These are phyloP conservation scores for Pemphigus obesinymphae DNA, from an alignment of 1,140 invertebrate genomes.

Conservation along the genomic window DNA sequence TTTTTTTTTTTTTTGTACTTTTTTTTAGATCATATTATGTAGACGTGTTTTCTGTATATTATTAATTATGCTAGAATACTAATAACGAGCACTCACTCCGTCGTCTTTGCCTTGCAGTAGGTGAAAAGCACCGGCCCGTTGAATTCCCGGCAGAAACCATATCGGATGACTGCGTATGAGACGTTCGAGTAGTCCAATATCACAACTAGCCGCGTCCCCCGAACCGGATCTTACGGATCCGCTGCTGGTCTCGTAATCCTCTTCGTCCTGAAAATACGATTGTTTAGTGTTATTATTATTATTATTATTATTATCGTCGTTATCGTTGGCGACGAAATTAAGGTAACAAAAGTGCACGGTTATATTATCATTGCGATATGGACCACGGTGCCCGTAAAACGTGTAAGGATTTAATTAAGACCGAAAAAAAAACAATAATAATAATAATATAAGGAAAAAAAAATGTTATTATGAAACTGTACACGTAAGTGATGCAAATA, in stretches of 20 bases:
- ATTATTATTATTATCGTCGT: neutral
- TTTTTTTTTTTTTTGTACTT: too few relatives aligned
- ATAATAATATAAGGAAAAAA: neutral
- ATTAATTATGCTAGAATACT: too few relatives aligned
- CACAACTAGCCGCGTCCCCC: slow-evolving; percentile 54
- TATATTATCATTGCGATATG: neutral
- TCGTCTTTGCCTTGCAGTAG: slow-evolving; percentile 87
- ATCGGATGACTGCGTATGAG: slow-evolving; percentile 87
- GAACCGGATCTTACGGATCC: slow-evolving; percentile 57
- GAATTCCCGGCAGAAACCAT: slow-evolving; percentile 92
- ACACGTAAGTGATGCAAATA: slow-evolving; percentile 22
- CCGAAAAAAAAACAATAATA: neutral
- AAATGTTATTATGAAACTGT: neutral
- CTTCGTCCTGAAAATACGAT: neutral
- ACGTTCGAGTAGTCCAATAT: slow-evolving; percentile 78
- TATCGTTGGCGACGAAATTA: neutral
- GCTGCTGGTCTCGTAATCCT: slow-evolving; percentile 43
- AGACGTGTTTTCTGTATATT: too few relatives aligned
- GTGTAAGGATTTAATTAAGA: neutral
- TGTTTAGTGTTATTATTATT: neutral
- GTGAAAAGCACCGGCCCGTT: slow-evolving; percentile 85
- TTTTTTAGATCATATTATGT: too few relatives aligned
- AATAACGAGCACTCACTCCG: slow-evolving; percentile 75
- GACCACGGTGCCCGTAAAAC: neutral
- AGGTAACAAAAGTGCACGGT: too few relatives aligned